Evolutionary conservation across 2,797 vertebrate genomes (phyloP).

Genomic region (Propithecus deckenii): DNA sequence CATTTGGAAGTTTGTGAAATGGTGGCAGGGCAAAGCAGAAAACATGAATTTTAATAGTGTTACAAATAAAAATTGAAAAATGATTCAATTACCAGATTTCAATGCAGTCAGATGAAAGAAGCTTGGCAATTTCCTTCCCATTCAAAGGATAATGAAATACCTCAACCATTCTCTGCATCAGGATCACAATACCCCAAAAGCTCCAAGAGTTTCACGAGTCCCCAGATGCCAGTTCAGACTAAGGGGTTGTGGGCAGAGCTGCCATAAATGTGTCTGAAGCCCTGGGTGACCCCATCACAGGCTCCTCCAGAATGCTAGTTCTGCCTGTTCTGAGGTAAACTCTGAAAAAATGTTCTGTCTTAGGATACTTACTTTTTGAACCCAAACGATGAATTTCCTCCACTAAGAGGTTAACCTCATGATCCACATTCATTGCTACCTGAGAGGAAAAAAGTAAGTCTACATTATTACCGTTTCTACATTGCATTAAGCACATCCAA

Average conservation of each 20-base stretch:
- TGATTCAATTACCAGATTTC: not conserved
- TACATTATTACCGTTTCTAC: not conserved
- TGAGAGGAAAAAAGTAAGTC: constrained; percentile 62
- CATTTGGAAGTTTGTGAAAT: constrained; percentile 40
- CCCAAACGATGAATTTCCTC: constrained; percentile 95
- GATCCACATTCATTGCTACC: constrained; percentile 92
- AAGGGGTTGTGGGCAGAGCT: not conserved
- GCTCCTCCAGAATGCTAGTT: not conserved
- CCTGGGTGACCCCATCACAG: not conserved
- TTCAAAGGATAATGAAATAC: constrained; percentile 15
- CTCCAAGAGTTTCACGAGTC: not conserved
- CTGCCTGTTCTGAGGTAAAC: not conserved
- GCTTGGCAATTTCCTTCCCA: not conserved
- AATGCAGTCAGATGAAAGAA: not conserved
- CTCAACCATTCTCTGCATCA: not conserved
- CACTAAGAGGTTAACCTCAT: constrained; percentile 91
- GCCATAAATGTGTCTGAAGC: not conserved
- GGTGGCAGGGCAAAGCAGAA: not conserved
- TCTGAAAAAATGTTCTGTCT: not conserved
- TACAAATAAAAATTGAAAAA: not conserved
- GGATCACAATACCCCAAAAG: not conserved
- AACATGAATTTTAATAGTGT: not conserved
- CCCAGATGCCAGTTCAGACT: not conserved
- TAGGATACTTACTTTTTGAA: constrained; percentile 90
- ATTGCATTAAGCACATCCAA: not conserved